Evolutionary conservation across 2,797 vertebrate species (phyloP), one percentile per base, ranked within the genome.

Genomic region (Scolopax rusticola): DNA sequence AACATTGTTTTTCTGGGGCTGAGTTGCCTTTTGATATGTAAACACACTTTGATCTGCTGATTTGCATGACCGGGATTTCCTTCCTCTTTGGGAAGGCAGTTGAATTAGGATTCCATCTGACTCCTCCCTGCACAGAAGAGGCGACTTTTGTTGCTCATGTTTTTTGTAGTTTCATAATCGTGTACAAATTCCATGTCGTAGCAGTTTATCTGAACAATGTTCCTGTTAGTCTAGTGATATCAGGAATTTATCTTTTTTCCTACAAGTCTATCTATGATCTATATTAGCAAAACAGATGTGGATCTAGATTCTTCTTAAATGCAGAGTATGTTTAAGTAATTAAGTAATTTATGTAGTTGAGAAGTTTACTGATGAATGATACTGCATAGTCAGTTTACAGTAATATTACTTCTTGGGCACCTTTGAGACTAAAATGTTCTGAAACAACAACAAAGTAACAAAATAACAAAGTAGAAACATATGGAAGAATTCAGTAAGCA

Each of bases 21-120:
- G 82, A 70, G 47, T 89, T 95, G 85, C 89, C 89, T 95, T 87
- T 91, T 92, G 89, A 92, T 91, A 91, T 68, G 74, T 82, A 91
- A 94, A 93, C 75, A 76, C 21, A 21, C n/a, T 85, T 85, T 74
- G 75, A 68, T 81, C 38, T 74, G 60, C 79, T 91, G 92, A 83
- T 94, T 88, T 87, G 65, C 61, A 53, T 74, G 83, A 70, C 45
- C 68, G 74, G 9, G 4, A 30, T 76, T 93, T 67, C 75, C 75
- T 87, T 87, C 27, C 48, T 89, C 75, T 80, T 87, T 68, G 89
- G 64, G 47, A 82, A 92, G 47, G 59, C 51, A 38, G 43, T 32
- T 82, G 74, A 87, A 82, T 76, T 84, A 36, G n/a, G 38, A 17
- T 56, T 87, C 51, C 13, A 43, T 65, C 27, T 0, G 2, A 6